phyloP scores from a whole-genome alignment of 2,888 invertebrate species.

The Diarsia brunnea region DNA sequence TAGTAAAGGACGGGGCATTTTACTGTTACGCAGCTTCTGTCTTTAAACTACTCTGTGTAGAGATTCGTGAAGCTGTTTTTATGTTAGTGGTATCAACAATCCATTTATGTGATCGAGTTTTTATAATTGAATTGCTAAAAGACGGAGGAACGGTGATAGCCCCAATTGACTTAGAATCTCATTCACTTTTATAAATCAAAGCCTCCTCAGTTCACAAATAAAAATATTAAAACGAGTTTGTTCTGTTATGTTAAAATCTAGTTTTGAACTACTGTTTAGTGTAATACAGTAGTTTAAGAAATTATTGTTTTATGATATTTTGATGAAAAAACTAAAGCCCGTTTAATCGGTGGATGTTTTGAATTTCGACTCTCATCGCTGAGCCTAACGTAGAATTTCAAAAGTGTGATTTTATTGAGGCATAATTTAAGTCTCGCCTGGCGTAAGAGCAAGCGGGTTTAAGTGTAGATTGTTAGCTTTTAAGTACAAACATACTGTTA shows the following conservation, averaged over 20 bases:
- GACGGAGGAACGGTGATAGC: conserved; percentile 22
- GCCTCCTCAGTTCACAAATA: background rate
- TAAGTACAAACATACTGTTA: background rate
- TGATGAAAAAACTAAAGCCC: background rate
- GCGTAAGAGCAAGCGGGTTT: background rate
- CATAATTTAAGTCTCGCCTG: background rate
- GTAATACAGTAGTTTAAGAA: background rate
- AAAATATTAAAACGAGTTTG: background rate
- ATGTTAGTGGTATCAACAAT: conserved; percentile 53
- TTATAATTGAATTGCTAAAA: conserved; percentile 50
- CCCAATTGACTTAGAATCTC: conserved; percentile 27
- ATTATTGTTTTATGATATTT: background rate
- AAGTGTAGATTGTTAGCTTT: background rate
- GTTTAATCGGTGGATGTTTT: background rate
- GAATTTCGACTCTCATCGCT: background rate
- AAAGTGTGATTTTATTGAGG: background rate
- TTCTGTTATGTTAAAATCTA: background rate
- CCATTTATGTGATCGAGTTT: conserved; percentile 50
- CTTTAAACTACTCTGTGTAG: conserved; percentile 46
- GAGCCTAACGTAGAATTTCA: background rate
- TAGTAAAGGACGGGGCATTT: background rate
- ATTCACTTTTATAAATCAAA: conserved; percentile 10
- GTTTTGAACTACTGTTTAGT: background rate
- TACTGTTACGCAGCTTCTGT: background rate
- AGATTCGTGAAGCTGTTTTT: conserved; percentile 50